Percentiles rank a stretch among this genome's conserved stretches.
These are phyloP conservation scores for Allobates femoralis DNA, from an alignment of 2,797 vertebrate genomes.

Conservation along the genomic window DNA sequence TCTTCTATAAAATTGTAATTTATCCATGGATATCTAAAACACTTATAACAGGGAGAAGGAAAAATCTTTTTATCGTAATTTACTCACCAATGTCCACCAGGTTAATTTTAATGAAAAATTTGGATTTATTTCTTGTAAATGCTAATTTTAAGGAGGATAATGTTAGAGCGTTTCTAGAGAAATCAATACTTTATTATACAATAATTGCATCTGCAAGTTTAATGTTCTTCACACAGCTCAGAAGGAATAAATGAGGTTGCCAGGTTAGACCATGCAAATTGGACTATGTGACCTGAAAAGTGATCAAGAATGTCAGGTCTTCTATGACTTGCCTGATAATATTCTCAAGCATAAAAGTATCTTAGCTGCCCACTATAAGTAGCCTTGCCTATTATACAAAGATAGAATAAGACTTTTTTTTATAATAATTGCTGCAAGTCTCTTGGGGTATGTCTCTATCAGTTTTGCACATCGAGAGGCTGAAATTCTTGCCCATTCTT, in stretches of 20 bases:
- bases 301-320: conserved; percentile 70
- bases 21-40: conserved; percentile 51
- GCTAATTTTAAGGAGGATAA: conserved; percentile 76
- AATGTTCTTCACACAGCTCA: conserved; percentile 72
- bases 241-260: conserved; percentile 71
- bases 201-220: conserved; percentile 78
- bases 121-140: conserved; percentile 72
- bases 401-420: neutral
- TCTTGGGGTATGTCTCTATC: too few relatives aligned
- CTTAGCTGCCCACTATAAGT: too few relatives aligned
- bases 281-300: conserved; percentile 72
- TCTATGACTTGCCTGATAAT: neutral
- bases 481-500: too few relatives aligned
- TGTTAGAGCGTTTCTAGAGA: conserved; percentile 73
- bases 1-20: conserved; percentile 51
- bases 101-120: conserved; percentile 71
- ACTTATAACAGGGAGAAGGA: conserved; percentile 52
- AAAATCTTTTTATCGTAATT: conserved; percentile 66
- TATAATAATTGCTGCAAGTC: neutral
- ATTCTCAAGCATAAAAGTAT: neutral
- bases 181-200: conserved; percentile 82
- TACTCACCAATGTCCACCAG: conserved; percentile 68
- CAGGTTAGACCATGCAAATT: conserved; percentile 72
- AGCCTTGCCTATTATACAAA: neutral
- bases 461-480: too few relatives aligned